A percentile compares a stretch with the other conserved stretches of the same genome.
Conservation (phyloP, 2,113 vertebrate genomes). For the Gopherus flavomarginatus region DNA sequence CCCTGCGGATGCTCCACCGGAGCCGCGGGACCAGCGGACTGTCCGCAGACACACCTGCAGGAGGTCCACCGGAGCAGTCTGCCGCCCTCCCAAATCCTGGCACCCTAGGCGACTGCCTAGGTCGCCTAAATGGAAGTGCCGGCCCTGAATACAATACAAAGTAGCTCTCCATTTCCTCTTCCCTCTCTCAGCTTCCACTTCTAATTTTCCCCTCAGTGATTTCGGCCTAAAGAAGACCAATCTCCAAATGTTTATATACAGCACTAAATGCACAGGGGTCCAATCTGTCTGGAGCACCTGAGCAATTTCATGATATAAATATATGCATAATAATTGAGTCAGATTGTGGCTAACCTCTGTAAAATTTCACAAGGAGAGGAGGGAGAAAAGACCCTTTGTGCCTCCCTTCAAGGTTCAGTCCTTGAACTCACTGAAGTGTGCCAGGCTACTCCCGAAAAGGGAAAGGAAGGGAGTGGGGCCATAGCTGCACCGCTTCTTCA, state of each 20-base stretch:
- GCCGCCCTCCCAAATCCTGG: too few species aligned
- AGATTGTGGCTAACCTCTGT: neutral
- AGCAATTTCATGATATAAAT: neutral
- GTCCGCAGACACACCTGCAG: too few species aligned
- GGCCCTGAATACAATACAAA: neutral
- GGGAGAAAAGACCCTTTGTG: neutral
- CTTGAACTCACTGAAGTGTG: neutral
- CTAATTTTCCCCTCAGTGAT: neutral
- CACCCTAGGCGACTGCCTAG: too few species aligned
- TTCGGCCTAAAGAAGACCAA: too few species aligned
- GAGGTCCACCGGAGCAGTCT: too few species aligned
- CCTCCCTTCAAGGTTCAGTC: neutral
- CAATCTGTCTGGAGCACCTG: neutral
- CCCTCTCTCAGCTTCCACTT: neutral
- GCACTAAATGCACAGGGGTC: neutral
- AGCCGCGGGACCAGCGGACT: too few species aligned
- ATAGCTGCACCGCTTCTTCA: neutral
- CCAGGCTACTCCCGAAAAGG: neutral
- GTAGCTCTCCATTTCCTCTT: neutral
- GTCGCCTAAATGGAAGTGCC: too few species aligned
- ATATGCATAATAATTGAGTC: neutral
- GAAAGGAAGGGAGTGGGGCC: neutral
- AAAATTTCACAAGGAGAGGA: neutral
- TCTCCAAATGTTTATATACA: neutral
- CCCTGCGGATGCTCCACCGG: too few species aligned